phyloP scores from a whole-genome alignment of 2,888 invertebrate species.

The Sarcophaga variegata region DNA sequence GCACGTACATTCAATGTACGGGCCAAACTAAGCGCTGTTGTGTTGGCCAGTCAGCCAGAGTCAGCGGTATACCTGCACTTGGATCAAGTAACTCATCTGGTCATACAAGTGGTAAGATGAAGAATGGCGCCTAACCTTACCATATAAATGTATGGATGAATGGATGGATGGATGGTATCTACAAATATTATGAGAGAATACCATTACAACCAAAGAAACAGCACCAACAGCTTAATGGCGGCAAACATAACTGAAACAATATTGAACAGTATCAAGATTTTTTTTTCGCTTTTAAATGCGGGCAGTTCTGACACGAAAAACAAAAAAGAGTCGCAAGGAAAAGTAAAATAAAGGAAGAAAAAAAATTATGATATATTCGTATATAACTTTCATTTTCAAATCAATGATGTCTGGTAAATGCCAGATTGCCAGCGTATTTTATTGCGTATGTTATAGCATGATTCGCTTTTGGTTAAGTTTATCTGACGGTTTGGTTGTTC shows the following conservation, averaged over 20 bases:
- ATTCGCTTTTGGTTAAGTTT: slow-evolving; percentile 40
- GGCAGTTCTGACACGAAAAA: slow-evolving; percentile 63
- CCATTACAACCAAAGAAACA: slow-evolving; percentile 22
- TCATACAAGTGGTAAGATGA: slow-evolving; percentile 67
- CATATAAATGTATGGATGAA: slow-evolving; percentile 40
- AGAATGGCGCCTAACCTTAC: slow-evolving; percentile 52
- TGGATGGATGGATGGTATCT: slow-evolving; percentile 15
- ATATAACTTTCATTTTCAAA: slow-evolving; percentile 70
- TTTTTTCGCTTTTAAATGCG: slow-evolving; percentile 56
- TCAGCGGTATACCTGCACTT: slow-evolving; percentile 47
- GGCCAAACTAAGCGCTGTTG: neutral
- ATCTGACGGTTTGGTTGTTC: slow-evolving; percentile 51
- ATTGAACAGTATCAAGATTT: slow-evolving; percentile 54
- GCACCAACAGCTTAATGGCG: slow-evolving; percentile 7
- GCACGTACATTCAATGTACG: neutral
- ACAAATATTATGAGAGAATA: slow-evolving; percentile 55
- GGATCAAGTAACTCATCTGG: slow-evolving; percentile 64
- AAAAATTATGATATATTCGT: slow-evolving; percentile 4
- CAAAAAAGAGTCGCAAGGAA: slow-evolving; percentile 5
- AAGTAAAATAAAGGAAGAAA: slow-evolving; percentile 20
- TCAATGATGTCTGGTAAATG: slow-evolving; percentile 63
- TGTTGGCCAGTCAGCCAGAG: slow-evolving; percentile 5
- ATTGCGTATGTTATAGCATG: too few species aligned
- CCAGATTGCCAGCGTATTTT: slow-evolving; percentile 40
- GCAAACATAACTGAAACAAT: slow-evolving; percentile 27